Evolutionary conservation across 1,140 invertebrate genomes (phyloP), one percentile per base, ranked within the genome.

Genomic region (Aculops lycopersici): DNA sequence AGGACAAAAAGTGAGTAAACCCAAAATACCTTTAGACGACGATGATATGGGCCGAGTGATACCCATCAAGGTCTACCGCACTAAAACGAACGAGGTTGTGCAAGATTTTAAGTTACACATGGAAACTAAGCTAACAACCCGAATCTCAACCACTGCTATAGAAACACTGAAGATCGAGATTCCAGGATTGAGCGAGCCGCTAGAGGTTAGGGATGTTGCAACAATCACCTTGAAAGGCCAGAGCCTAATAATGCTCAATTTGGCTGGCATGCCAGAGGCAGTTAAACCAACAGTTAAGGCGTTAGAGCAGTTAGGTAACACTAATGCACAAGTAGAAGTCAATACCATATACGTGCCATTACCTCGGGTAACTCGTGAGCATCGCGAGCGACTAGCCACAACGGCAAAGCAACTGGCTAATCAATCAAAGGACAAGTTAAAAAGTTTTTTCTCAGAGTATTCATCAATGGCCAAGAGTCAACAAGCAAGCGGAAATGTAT

Each of bases 311-410:
- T 43, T 37, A 2, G 40, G 44, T 21, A 17, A 84, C 56, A 58
- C 92, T 19, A 88, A 80, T 63, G 81, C 83, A 0, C 81, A 90
- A 54, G 77, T 84, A 57, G 83, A 90, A 54, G 80, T 80, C 21
- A 84, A 75, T 14, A 76, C 69, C 1, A 54, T 90, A 36, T 86
- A 70, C 58, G 62, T 90, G 40, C 72, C 75, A 21, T 64, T 83
- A 46, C 80, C 81, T 12, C 84, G 81, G 57, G 70, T 90, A 1
- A 88, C 83, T 3, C 76, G 73, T 52, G 83, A 90, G 57, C 72
- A 88, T 52, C 62, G 83, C 49, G 80, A 88, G 60, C 63, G 61
- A 36, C 59, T 90, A 36, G 67, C 72, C 0, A 86, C 83, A 59
- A 76, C 70, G 62, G 79, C 80, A 1, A 86, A 84, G 58, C 53